Evolutionary conservation across 2,888 invertebrate species (phyloP).

Genomic region (Pinctada fucata): DNA sequence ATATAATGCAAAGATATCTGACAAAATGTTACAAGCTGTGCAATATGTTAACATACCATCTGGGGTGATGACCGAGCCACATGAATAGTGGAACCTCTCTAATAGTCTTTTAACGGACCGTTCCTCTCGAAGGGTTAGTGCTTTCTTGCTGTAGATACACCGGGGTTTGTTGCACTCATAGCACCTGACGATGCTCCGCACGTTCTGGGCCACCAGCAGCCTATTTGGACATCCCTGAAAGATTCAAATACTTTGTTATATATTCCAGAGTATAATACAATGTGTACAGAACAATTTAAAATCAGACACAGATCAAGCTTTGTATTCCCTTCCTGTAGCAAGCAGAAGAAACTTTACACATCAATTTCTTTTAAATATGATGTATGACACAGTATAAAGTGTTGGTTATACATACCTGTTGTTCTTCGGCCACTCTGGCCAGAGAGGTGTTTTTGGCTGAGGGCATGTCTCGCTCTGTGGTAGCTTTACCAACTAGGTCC

Average conservation of each 20-base stretch:
- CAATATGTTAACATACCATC: conserved; percentile 1
- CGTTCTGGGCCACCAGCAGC: neutral
- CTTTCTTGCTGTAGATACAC: neutral
- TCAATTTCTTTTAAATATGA: too few relatives aligned
- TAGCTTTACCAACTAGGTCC: neutral
- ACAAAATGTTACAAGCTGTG: conserved; percentile 4
- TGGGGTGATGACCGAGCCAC: conserved; percentile 3
- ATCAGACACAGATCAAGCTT: too few relatives aligned
- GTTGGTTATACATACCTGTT: neutral
- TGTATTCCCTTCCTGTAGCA: too few relatives aligned
- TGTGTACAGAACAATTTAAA: too few relatives aligned
- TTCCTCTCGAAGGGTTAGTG: neutral
- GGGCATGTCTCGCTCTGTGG: neutral
- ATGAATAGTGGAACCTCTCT: neutral
- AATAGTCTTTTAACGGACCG: neutral
- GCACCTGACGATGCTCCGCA: neutral
- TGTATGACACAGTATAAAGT: too few relatives aligned
- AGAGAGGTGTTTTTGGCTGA: neutral
- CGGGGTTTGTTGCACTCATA: conserved; percentile 3
- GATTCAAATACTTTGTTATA: too few relatives aligned
- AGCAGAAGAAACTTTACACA: too few relatives aligned
- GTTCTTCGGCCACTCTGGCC: neutral
- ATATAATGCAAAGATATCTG: conserved; percentile 3
- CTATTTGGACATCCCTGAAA: conserved; percentile 3
- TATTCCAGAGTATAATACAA: too few relatives aligned